Percentiles rank a stretch among this genome's conserved stretches.
Conservation (phyloP, 2,113 vertebrate genomes). For the Tragelaphus strepsiceros region DNA sequence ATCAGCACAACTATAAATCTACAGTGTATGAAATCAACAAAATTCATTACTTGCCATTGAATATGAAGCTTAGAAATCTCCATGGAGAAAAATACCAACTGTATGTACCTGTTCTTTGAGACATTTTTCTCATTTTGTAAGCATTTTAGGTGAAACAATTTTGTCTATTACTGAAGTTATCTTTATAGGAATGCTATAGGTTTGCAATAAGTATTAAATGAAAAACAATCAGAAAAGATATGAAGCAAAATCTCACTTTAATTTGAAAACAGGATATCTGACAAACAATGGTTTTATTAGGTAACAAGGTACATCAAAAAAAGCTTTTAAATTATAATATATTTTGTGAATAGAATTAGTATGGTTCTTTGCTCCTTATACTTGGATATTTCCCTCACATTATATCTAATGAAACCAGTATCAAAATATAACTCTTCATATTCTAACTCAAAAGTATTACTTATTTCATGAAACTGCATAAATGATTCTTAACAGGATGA, state of each 20-base stretch:
- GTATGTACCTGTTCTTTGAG: neutral
- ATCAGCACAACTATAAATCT: slow-evolving; percentile 11
- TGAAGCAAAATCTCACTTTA: neutral
- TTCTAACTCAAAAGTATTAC: neutral
- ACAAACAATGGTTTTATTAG: neutral
- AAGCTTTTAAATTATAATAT: neutral
- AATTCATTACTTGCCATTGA: slow-evolving; percentile 30
- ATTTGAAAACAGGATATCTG: neutral
- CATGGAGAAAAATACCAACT: neutral
- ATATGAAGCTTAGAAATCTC: neutral
- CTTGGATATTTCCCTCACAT: neutral
- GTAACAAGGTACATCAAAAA: neutral
- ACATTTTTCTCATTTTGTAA: neutral
- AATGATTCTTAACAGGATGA: neutral
- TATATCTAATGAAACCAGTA: neutral
- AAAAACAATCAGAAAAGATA: neutral
- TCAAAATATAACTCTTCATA: neutral
- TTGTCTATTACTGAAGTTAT: neutral
- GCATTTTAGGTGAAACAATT: neutral
- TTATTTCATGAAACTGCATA: neutral
- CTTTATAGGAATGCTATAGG: neutral
- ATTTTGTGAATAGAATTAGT: neutral
- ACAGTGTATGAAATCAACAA: neutral
- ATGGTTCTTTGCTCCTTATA: neutral
- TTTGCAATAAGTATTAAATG: neutral